phyloP scores from a whole-genome alignment of 1,140 invertebrate genomes.

The Cheumatopsyche charites region DNA sequence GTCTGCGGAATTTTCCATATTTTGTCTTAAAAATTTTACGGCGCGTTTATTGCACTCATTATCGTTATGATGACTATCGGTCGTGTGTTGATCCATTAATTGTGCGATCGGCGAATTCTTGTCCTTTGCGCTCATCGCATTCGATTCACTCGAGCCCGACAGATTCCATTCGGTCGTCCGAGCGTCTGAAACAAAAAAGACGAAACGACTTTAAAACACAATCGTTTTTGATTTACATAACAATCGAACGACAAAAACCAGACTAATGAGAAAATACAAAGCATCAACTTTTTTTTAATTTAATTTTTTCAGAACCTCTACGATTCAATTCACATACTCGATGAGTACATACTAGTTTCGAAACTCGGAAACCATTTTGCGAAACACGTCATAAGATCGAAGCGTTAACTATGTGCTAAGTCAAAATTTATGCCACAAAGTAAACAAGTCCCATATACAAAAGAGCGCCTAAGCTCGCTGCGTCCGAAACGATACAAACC shows the following conservation, averaged over 20 bases:
- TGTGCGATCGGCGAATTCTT: not conserved
- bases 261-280: no score
- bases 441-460: slow-evolving; percentile 15
- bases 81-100: not conserved
- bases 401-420: slow-evolving; percentile 20
- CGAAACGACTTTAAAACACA: no score
- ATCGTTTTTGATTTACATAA: no score
- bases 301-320: no score
- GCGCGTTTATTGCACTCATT: slow-evolving; percentile 18
- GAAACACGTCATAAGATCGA: no score
- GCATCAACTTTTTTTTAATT: no score
- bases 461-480: slow-evolving; percentile 1
- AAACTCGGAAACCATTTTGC: no score
- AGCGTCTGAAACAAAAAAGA: slow-evolving; percentile 11
- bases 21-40: slow-evolving; percentile 21
- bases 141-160: not conserved
- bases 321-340: no score
- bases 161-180: not conserved
- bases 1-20: slow-evolving; percentile 9
- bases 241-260: no score
- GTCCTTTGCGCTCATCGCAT: slow-evolving; percentile 14
- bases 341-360: no score
- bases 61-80: slow-evolving; percentile 11
- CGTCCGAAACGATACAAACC: slow-evolving; percentile 8
- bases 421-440: slow-evolving; percentile 20